phyloP scores from a whole-genome alignment of 2,797 vertebrate species.

The Craterocephalus amniculus region DNA sequence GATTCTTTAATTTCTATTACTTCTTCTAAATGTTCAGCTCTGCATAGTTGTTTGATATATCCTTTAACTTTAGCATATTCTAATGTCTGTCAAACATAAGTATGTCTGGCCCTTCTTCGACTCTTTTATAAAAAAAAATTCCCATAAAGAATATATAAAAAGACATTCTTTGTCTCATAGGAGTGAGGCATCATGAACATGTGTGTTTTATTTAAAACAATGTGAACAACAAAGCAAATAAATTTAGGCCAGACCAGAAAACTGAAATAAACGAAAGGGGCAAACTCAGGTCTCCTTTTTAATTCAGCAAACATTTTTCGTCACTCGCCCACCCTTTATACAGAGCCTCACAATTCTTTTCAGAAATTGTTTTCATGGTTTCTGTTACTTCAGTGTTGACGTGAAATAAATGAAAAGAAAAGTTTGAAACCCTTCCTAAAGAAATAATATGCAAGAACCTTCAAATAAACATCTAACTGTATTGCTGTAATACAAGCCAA shows the following conservation, averaged over 20 bases:
- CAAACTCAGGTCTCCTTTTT: not conserved
- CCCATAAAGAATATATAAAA: not conserved
- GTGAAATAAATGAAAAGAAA: not conserved
- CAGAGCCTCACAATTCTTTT: no score
- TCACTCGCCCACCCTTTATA: no score
- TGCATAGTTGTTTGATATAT: not conserved
- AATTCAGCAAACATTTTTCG: not conserved
- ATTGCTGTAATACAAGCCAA: conserved; percentile 19
- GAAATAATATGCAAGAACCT: not conserved
- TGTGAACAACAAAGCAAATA: not conserved
- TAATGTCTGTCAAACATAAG: not conserved
- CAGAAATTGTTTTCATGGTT: no score
- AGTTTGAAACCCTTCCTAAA: not conserved
- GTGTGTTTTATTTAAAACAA: not conserved
- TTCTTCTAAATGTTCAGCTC: not conserved
- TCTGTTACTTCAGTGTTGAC: no score
- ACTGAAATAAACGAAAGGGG: not conserved
- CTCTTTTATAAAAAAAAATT: not conserved
- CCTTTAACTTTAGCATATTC: not conserved
- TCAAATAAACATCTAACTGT: not conserved
- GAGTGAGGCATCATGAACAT: not conserved
- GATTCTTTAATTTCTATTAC: not conserved
- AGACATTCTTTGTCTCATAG: no score
- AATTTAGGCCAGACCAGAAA: not conserved
- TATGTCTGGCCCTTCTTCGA: not conserved